Conservation (phyloP, 1,140 invertebrate species). For the Papilio glaucus region DNA sequence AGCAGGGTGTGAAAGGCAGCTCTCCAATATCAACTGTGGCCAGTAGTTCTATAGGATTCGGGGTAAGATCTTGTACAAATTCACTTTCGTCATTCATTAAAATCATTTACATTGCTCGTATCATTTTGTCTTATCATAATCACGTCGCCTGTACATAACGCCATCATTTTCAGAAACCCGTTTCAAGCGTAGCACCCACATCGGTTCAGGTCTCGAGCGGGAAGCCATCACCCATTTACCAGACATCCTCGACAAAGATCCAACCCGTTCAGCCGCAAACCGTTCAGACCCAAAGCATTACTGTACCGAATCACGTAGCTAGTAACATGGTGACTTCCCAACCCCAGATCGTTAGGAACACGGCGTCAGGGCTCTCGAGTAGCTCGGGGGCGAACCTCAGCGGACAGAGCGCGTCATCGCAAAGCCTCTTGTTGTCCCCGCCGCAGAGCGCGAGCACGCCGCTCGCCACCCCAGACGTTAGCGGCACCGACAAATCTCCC, state of each 20-base stretch:
- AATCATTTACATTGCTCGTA: slow-evolving; percentile 32
- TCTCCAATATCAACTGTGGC: slow-evolving; percentile 67
- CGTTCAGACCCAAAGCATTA: slow-evolving; percentile 81
- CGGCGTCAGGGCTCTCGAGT: slow-evolving; percentile 73
- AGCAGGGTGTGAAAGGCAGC: slow-evolving; percentile 72
- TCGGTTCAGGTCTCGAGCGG: slow-evolving; percentile 85
- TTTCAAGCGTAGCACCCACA: slow-evolving; percentile 92
- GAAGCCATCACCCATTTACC: slow-evolving; percentile 90
- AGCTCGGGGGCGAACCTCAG: slow-evolving; percentile 65
- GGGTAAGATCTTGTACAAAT: slow-evolving; percentile 60
- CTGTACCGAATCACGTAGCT: slow-evolving; percentile 73
- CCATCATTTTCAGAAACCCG: slow-evolving; percentile 85
- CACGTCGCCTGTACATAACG: slow-evolving; percentile 75
- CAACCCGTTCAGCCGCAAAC: slow-evolving; percentile 92
- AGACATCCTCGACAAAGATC: slow-evolving; percentile 91
- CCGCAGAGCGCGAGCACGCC: slow-evolving; percentile 85
- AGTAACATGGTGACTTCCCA: slow-evolving; percentile 76
- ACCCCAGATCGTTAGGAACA: slow-evolving; percentile 80
- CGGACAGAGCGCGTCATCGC: slow-evolving; percentile 77
- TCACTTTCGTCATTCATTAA: slow-evolving; percentile 12
- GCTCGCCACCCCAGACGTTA: slow-evolving; percentile 83
- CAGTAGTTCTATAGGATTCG: slow-evolving; percentile 77
- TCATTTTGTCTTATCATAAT: slow-evolving; percentile 36
- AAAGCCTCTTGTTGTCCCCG: slow-evolving; percentile 82
- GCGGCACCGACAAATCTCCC: slow-evolving; percentile 80